Conservation (phyloP, 2,113 vertebrate genomes). For the Bujurquina vittata region DNA sequence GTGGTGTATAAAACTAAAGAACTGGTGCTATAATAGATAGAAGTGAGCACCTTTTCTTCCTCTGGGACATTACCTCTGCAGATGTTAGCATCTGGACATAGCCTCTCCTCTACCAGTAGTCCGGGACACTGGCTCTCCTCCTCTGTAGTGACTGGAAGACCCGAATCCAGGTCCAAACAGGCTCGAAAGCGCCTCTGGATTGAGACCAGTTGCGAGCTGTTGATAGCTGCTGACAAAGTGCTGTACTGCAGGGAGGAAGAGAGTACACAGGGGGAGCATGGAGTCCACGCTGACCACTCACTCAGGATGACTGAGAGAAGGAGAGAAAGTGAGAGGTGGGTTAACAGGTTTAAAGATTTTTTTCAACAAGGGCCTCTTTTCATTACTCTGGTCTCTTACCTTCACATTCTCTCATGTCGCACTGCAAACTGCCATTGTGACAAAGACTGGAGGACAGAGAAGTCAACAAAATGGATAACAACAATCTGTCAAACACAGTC, state of each 20-base stretch:
- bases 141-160: constrained; percentile 64
- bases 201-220: constrained; percentile 57
- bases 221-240: neutral
- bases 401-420: constrained; percentile 83
- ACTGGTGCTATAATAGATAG: neutral
- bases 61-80: constrained; percentile 79
- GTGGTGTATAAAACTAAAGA: neutral
- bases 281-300: constrained; percentile 88
- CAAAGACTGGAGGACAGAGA: constrained; percentile 79
- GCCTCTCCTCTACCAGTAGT: constrained; percentile 78
- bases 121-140: constrained; percentile 67
- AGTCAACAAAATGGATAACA: neutral
- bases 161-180: constrained; percentile 86
- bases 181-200: constrained; percentile 84
- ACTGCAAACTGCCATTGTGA: constrained; percentile 79
- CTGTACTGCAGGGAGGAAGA: constrained; percentile 8
- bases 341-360: neutral
- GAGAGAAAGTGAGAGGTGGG: neutral
- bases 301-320: constrained; percentile 79
- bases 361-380: neutral
- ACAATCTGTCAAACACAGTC: neutral
- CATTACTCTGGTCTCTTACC: constrained; percentile 71
- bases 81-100: constrained; percentile 76
- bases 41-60: neutral
- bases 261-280: constrained; percentile 84